Evolutionary conservation across 2,113 vertebrate genomes (phyloP).

Genomic region (Harpagus bidentatus): DNA sequence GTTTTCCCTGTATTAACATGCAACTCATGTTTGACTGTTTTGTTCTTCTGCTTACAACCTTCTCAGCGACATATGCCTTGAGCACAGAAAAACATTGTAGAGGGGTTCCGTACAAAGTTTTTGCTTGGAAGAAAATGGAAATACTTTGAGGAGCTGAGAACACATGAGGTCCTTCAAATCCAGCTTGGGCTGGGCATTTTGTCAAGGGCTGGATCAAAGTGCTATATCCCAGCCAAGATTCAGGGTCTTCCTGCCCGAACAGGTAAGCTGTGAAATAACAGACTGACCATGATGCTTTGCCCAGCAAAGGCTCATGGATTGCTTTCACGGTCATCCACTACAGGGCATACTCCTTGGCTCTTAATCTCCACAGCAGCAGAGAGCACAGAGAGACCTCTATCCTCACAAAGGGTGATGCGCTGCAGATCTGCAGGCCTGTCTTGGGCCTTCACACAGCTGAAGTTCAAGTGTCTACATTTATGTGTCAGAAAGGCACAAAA

Average conservation of each 20-base stretch:
- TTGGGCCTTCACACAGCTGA: not conserved
- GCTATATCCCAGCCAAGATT: not conserved
- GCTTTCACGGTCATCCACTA: not conserved
- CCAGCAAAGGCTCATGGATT: not conserved
- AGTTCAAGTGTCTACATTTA: not conserved
- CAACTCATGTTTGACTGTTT: not conserved
- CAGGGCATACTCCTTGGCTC: not conserved
- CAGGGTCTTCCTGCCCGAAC: not conserved
- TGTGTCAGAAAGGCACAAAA: not conserved
- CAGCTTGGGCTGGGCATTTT: not conserved
- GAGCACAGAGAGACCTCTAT: not conserved
- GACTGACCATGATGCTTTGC: accelerated
- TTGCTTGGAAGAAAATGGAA: not conserved
- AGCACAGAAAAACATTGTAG: not conserved
- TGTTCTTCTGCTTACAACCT: not conserved
- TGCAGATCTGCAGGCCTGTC: not conserved
- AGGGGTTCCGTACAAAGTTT: not conserved
- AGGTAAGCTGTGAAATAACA: not conserved
- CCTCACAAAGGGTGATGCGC: not conserved
- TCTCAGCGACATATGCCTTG: not conserved
- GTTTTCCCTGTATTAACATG: not conserved
- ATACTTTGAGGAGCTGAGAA: not conserved
- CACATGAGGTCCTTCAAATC: not conserved
- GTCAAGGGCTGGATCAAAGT: not conserved
- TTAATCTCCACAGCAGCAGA: not conserved